These are phyloP conservation scores for Onchidella celtica DNA, from an alignment of 2,888 invertebrate genomes.

Conservation along the genomic window DNA sequence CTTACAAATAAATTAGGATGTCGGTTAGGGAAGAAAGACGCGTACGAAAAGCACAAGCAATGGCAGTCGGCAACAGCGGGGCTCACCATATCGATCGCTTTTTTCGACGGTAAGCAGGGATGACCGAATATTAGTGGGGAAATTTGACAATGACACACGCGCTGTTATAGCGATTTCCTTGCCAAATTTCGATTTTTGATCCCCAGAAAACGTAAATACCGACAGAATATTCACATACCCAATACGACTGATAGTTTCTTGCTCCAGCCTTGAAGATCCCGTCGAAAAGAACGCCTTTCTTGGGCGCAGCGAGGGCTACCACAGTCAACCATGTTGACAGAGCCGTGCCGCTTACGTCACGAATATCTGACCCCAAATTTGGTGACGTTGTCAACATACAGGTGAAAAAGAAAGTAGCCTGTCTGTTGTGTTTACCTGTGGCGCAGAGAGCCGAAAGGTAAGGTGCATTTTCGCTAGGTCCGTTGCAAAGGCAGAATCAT, in stretches of 20 bases:
- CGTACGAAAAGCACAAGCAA: constrained; percentile 38
- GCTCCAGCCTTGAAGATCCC: constrained; percentile 80
- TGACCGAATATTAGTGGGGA: constrained; percentile 63
- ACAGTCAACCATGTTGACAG: constrained; percentile 79
- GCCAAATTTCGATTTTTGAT: background rate
- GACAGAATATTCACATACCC: constrained; percentile 68
- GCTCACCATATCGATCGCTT: constrained; percentile 58
- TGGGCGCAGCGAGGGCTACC: constrained; percentile 77
- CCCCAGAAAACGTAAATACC: background rate
- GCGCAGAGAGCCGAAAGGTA: background rate
- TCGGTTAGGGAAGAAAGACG: constrained; percentile 49
- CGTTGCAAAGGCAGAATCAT: background rate
- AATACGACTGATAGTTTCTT: constrained; percentile 78
- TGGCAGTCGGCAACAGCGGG: constrained; percentile 49
- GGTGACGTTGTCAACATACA: constrained; percentile 65
- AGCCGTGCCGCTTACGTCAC: constrained; percentile 68
- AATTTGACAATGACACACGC: constrained; percentile 72
- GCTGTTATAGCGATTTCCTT: background rate
- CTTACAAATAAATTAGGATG: background rate
- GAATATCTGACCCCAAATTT: constrained; percentile 60
- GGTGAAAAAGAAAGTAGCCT: constrained; percentile 48
- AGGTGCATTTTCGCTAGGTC: background rate
- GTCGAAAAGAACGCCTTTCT: constrained; percentile 77
- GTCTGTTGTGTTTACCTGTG: constrained; percentile 16
- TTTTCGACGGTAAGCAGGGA: constrained; percentile 56